Percentiles rank a stretch among this genome's conserved stretches.
Evolutionary conservation across 2,113 vertebrate genomes (phyloP).

Genomic region (Apteryx owenii): DNA sequence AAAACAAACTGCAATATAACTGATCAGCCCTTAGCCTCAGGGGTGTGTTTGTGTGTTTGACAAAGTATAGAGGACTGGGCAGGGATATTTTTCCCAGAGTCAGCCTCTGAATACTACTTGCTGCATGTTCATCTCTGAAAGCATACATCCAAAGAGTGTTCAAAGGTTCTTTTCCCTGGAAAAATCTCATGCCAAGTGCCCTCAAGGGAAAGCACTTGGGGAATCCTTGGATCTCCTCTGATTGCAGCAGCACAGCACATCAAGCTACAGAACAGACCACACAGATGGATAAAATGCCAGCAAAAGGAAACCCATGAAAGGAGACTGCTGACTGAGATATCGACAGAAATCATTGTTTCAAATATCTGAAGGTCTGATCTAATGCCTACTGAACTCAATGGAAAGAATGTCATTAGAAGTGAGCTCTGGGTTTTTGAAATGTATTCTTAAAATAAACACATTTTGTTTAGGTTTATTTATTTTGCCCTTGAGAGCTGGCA

Average conservation of each 20-base stretch:
- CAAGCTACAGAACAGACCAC: slow-evolving; percentile 18
- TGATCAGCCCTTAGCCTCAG: background rate
- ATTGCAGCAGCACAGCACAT: background rate
- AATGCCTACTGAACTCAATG: background rate
- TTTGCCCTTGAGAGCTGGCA: background rate
- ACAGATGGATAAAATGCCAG: slow-evolving; percentile 29
- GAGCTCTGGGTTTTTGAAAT: background rate
- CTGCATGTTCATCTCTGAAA: background rate
- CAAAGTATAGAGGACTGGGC: background rate
- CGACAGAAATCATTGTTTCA: background rate
- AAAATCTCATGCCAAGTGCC: background rate
- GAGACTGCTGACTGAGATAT: background rate
- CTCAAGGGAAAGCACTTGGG: slow-evolving; percentile 6
- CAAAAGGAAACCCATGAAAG: background rate
- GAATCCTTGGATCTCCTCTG: slow-evolving; percentile 32
- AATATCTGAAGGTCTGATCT: background rate
- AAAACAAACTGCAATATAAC: background rate
- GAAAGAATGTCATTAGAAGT: background rate
- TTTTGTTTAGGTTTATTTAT: background rate
- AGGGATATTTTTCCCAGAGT: background rate
- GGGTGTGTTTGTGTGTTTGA: background rate
- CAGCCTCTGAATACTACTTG: background rate
- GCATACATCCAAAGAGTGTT: background rate
- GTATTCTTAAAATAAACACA: background rate
- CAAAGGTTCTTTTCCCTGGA: slow-evolving; percentile 1